Base-by-base conservation (phyloP, 2,888 invertebrate species). In the Volucella bombylans region DNA sequence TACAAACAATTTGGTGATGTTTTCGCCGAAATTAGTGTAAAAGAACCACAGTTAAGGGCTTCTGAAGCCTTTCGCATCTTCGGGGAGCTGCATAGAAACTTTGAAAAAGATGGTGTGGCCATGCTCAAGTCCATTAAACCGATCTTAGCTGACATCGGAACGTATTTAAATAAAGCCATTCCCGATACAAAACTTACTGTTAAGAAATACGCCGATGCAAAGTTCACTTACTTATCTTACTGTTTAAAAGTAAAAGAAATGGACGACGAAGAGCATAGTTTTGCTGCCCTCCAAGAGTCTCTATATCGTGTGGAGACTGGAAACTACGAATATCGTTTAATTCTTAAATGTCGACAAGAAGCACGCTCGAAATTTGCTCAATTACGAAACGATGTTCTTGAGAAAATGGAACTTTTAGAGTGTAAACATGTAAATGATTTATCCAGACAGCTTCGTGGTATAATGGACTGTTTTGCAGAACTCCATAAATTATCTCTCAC, bases 221-320 rank as follows among this genome's bases (percentile, higher is more conserved):
- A 99, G 92, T 99, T 99, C 91, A 99, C 99, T 89, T 99, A 99
- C 91, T 93, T 99, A 72, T 99, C 99, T 0, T 99, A 99, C 91
- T 99, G 99, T 90, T 93, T 99, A 74, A 99, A 99, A 93, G 98
- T 99, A 0, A 99, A 99, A 91, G 99, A 99, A 92, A 97, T 99
- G 97, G 99, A 99, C 88, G 99, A 99, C 90, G 99, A 99, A 90
- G 99, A 99, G 89, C 97, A 98, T 87, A 97, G 97, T 57, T 99
- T 97, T 89, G 96, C 96, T 8, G 95, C 97, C 0, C 90, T 99
- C 12, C 98, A 99, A 90, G 99, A 99, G 90, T 98, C 99, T 0
- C 92, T 99, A 47, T 99, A 99, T 90, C 94, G 99, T 52, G 98
- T 99, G 0, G 99, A 99, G 92, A 99, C 99, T 0, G 99, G 99